Conservation (phyloP, 2,113 vertebrate genomes). For the Petroica traversi region DNA sequence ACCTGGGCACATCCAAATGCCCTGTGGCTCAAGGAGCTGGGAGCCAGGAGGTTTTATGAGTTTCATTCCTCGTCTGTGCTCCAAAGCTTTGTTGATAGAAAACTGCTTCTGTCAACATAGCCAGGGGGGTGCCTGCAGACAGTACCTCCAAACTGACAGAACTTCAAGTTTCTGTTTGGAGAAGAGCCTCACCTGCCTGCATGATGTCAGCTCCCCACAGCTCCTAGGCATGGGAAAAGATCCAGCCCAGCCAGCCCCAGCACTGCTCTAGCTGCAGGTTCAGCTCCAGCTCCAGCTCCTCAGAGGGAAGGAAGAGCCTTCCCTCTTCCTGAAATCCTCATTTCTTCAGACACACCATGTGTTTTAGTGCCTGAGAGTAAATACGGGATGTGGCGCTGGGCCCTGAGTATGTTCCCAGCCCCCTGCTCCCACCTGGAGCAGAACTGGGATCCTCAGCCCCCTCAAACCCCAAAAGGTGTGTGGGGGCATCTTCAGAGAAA, state of each 20-base stretch:
- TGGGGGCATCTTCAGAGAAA: conserved; percentile 23
- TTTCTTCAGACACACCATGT: rapidly evolving
- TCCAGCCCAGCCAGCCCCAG: not conserved
- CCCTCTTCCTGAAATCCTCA: not conserved
- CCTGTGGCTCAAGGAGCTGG: not conserved
- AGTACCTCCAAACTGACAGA: not conserved
- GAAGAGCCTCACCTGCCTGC: conserved; percentile 11
- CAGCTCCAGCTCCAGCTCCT: not conserved
- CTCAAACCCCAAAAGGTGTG: not conserved
- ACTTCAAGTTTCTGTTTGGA: conserved; percentile 56
- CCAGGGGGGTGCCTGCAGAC: not conserved
- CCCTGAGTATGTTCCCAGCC: not conserved
- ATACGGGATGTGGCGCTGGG: not conserved
- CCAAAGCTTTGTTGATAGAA: conserved; percentile 58
- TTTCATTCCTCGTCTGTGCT: not conserved
- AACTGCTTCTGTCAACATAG: conserved; percentile 54
- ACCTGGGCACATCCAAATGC: not conserved
- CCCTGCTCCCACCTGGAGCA: not conserved
- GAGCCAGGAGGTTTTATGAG: not conserved
- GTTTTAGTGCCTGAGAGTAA: not conserved
- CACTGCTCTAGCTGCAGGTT: not conserved
- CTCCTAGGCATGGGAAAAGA: not conserved
- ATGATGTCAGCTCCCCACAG: not conserved
- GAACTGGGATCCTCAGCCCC: not conserved
- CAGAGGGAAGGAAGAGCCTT: too few species aligned